Percentiles rank a stretch among this genome's conserved stretches.
Evolutionary conservation across 2,888 invertebrate genomes (phyloP).

Genomic region (Pterostichus niger): DNA sequence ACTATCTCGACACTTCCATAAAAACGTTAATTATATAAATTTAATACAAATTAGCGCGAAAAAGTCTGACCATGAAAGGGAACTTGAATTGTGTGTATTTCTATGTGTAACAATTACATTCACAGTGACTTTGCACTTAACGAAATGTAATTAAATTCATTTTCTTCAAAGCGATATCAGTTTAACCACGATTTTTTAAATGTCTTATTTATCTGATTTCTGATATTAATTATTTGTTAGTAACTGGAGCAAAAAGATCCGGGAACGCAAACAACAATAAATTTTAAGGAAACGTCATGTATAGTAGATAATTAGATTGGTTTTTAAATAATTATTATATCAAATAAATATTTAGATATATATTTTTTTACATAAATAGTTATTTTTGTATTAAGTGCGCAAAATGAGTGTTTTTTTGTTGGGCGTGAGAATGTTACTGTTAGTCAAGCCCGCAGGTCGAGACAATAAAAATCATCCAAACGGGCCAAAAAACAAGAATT

Average conservation of each 20-base stretch:
- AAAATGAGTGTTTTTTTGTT: no score
- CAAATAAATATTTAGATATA: no score
- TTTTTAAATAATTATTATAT: no score
- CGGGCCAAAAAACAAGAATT: no score
- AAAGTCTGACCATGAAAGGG: conserved; percentile 51
- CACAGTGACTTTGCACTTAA: conserved; percentile 54
- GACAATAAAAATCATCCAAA: no score
- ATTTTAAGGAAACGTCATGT: neutral
- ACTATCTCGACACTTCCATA: conserved; percentile 1
- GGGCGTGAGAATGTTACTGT: no score
- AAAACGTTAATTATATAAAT: conserved; percentile 41
- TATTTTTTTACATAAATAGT: no score
- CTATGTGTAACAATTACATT: conserved; percentile 45
- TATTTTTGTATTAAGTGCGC: no score
- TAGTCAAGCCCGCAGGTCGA: no score
- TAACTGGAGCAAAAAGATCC: conserved; percentile 7
- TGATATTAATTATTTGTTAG: conserved; percentile 7
- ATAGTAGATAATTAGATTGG: no score
- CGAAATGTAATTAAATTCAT: conserved; percentile 43
- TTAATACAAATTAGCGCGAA: conserved; percentile 42
- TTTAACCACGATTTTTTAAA: conserved; percentile 2
- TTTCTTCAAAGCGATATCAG: conserved; percentile 13
- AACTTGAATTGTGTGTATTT: neutral
- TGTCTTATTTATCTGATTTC: neutral
- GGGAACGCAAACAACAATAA: neutral